phyloP scores from a whole-genome alignment of 2,797 vertebrate species.

The Platalea minor region DNA sequence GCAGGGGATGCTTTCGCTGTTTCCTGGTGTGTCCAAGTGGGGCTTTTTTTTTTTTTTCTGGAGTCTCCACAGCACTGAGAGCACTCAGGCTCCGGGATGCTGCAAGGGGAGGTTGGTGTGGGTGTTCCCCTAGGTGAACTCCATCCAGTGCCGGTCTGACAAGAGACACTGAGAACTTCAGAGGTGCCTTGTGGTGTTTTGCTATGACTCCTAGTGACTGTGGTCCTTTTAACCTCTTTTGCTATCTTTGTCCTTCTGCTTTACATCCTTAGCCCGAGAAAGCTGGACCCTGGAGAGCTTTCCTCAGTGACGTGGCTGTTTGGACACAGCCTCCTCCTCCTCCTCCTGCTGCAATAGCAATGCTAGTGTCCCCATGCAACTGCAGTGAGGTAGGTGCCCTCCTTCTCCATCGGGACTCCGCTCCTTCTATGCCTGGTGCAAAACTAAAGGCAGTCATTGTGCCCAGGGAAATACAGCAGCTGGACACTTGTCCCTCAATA shows the following conservation, averaged over 20 bases:
- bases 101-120: not conserved
- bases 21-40: not conserved
- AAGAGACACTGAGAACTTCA: not conserved
- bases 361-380: not conserved
- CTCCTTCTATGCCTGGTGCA: not conserved
- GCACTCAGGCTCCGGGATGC: not conserved
- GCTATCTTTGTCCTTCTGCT: not conserved
- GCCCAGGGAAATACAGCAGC: not conserved
- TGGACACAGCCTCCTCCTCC: not conserved
- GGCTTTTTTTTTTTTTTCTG: not conserved
- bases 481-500: fast-evolving
- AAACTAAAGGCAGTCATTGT: not conserved
- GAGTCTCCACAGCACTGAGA: not conserved
- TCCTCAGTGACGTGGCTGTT: not conserved
- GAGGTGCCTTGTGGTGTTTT: too few species aligned
- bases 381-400: constrained; percentile 22
- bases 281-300: not conserved
- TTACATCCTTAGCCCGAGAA: not conserved
- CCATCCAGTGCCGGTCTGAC: not conserved
- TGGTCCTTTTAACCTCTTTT: not conserved
- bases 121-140: fast-evolving
- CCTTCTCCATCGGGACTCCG: fast-evolving
- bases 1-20: too few species aligned
- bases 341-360: not conserved
- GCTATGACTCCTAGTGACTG: fast-evolving